Base-by-base conservation (phyloP, 1,140 invertebrate genomes). In the Procambarus clarkii region DNA sequence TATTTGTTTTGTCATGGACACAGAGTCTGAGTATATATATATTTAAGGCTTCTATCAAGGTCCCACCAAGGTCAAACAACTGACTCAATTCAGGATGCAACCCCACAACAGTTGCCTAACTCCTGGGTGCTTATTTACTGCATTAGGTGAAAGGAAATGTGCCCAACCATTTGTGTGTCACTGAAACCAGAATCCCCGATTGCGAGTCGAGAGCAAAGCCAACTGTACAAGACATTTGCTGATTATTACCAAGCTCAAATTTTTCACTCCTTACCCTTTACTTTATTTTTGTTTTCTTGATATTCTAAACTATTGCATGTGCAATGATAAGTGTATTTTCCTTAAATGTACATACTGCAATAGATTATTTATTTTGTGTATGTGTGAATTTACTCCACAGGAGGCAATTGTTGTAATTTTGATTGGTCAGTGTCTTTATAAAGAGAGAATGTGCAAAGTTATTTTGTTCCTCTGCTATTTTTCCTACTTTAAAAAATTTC, bases 201-300 rank as follows among this genome's bases (percentile, higher is more conserved):
- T 34, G 34, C 34, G 34, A 34, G 34, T 34, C 1, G 34, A 34
- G 34, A 34, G 1, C 34, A 34, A 34, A 34, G 34, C 34, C 34
- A 34, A 0, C 34, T 34, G 34, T 34, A 34, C 34, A 34, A 34
- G 34, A 45, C 46, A 21, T 48, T 54, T 86, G 71, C 71, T 86
- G 34, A 86, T 15, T 85, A 34, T 18, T 46, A 48, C 3, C 18
- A 18, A 24, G 46, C 34, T 34, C 34, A 46, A 24, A 24, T 34
- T 9, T 24, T 46, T 46, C 45, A 74, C 44, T 85, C 69, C 60
- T 24, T 21, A 7, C 44, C 34, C 15, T 11, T 13, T 5, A 74
- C 77, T 48, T 11, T 86, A 77, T 54, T 86, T 86, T 86, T 71
- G 15, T 45, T 24, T 86, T 60, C 1, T 34, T 34, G 34, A 34